Evolutionary conservation across 1,140 invertebrate species (phyloP).

Genomic region (Lordiphosa mommai): DNA sequence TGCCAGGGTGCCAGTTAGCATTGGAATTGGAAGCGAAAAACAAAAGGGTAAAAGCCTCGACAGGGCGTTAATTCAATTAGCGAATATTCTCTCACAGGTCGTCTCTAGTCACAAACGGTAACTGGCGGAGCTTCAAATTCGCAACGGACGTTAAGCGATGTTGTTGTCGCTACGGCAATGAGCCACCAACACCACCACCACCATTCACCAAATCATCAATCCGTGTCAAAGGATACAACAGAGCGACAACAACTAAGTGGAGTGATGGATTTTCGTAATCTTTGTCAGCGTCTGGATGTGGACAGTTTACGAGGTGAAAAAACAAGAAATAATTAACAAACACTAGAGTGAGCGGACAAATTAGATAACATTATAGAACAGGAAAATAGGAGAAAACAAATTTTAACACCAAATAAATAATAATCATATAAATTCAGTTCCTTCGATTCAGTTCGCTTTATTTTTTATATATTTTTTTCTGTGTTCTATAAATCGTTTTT

Average conservation of each 20-base stretch:
- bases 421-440: too few species aligned
- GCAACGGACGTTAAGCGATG: constrained; percentile 51
- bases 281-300: constrained; percentile 51
- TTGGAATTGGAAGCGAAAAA: constrained; percentile 11
- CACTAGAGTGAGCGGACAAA: too few species aligned
- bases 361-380: too few species aligned
- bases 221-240: constrained; percentile 5
- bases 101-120: constrained; percentile 13
- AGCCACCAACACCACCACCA: constrained; percentile 16
- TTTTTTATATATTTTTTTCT: too few species aligned
- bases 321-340: too few species aligned
- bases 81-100: constrained; percentile 33
- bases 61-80: constrained; percentile 61
- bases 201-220: not conserved
- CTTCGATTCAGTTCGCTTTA: too few species aligned
- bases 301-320: constrained; percentile 46
- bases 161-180: constrained; percentile 15
- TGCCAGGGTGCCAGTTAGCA: constrained; percentile 40
- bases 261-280: constrained; percentile 54
- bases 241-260: constrained; percentile 3
- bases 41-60: constrained; percentile 24
- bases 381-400: too few species aligned
- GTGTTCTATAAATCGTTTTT: too few species aligned
- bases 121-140: constrained; percentile 42
- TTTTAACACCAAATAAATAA: too few species aligned